These are phyloP conservation scores for Eilema caniola DNA, from an alignment of 2,888 invertebrate species.

Conservation along the genomic window DNA sequence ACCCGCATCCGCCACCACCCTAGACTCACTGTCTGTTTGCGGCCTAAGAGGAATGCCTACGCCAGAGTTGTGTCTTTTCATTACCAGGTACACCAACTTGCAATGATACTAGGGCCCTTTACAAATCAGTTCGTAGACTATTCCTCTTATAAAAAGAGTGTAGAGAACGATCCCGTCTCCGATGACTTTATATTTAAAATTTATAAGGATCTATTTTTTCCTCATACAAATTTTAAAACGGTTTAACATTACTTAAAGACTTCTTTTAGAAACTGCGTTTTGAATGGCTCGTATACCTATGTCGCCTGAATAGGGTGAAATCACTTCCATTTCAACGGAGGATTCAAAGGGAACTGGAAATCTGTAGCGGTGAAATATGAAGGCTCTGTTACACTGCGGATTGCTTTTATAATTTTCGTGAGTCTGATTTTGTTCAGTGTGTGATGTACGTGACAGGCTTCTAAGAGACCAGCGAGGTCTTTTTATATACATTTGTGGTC, in stretches of 20 bases:
- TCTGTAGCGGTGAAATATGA: constrained; percentile 38
- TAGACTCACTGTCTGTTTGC: too few relatives aligned
- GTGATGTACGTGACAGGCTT: background rate
- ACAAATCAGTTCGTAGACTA: too few relatives aligned
- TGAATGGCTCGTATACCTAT: constrained; percentile 42
- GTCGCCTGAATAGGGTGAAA: constrained; percentile 48
- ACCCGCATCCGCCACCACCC: too few relatives aligned
- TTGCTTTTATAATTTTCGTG: constrained; percentile 23
- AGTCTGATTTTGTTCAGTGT: constrained; percentile 33
- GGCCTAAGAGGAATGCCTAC: too few relatives aligned
- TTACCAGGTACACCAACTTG: too few relatives aligned
- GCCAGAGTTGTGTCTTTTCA: too few relatives aligned
- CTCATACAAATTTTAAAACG: background rate
- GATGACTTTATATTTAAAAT: too few relatives aligned
- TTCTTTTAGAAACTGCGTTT: constrained; percentile 15
- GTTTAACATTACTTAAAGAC: constrained; percentile 12
- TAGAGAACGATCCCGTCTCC: too few relatives aligned
- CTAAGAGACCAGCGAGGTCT: background rate
- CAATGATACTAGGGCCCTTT: too few relatives aligned
- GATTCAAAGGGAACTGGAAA: constrained; percentile 43
- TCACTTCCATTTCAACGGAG: constrained; percentile 53
- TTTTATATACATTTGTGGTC: background rate
- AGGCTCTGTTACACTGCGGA: constrained; percentile 44
- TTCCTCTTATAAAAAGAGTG: too few relatives aligned
- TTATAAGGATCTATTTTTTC: background rate